These are phyloP conservation scores for Chiloscyllium punctatum DNA, from an alignment of 2,797 vertebrate species.

Conservation along the genomic window DNA sequence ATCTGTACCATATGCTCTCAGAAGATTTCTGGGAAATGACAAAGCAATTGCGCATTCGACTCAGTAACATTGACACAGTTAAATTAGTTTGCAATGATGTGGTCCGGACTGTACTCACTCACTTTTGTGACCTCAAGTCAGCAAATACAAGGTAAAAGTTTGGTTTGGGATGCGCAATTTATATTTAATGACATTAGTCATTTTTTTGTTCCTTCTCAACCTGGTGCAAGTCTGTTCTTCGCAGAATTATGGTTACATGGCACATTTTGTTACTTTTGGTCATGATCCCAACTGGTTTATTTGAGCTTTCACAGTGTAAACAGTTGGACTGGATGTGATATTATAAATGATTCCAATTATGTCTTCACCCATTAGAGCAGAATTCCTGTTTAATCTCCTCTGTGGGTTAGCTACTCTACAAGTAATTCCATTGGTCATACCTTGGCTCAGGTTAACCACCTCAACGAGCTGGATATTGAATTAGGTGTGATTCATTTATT, in stretches of 20 bases:
- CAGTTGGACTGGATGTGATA: background rate
- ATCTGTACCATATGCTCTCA: constrained; percentile 83
- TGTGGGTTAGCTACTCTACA: background rate
- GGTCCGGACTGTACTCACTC: constrained; percentile 77
- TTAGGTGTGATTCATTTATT: background rate
- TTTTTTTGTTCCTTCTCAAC: background rate
- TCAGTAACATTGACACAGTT: constrained; percentile 81
- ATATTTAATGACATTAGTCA: background rate
- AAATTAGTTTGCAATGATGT: constrained; percentile 85
- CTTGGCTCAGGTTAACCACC: background rate
- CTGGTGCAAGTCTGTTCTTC: background rate
- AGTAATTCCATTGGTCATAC: background rate
- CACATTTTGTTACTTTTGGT: background rate
- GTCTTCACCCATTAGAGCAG: background rate
- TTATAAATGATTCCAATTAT: background rate
- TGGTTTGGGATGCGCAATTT: background rate
- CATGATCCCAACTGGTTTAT: background rate
- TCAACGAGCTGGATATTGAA: background rate
- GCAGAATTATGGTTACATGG: background rate
- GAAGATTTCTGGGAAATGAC: constrained; percentile 95
- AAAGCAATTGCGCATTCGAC: constrained; percentile 72
- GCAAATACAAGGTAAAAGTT: constrained; percentile 78
- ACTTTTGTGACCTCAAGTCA: constrained; percentile 93
- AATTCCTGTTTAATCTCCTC: background rate
- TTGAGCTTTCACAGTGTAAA: background rate